phyloP scores from a whole-genome alignment of 2,113 vertebrate species.

The Pseudopipra pipra region DNA sequence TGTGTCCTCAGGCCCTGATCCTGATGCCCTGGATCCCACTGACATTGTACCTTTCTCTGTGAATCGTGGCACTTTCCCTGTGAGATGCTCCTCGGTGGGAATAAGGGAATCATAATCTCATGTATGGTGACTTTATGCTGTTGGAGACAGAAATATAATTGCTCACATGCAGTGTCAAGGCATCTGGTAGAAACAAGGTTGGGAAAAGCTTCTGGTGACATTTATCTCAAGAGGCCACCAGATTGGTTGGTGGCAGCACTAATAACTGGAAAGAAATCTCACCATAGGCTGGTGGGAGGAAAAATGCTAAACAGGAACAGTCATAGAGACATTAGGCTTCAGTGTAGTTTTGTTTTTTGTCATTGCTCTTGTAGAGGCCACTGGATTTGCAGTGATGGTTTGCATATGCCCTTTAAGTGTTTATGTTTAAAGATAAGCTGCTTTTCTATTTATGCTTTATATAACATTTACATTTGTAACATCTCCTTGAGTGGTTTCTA shows the following conservation, averaged over 20 bases:
- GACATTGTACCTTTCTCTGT: background rate
- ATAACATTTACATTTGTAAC: slow-evolving; percentile 4
- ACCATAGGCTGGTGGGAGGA: background rate
- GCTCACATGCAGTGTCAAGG: background rate
- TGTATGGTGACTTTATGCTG: background rate
- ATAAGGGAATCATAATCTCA: background rate
- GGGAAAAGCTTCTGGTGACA: background rate
- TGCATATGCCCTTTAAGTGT: slow-evolving; percentile 38
- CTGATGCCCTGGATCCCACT: background rate
- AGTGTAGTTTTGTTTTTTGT: background rate
- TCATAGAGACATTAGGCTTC: background rate
- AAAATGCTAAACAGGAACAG: background rate
- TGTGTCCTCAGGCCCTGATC: background rate
- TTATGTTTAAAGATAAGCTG: slow-evolving; percentile 49
- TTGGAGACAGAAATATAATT: background rate
- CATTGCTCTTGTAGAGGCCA: background rate
- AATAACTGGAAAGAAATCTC: background rate
- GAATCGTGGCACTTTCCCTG: background rate
- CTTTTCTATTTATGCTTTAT: slow-evolving; percentile 28
- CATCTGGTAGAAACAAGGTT: background rate
- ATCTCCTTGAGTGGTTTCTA: slow-evolving; percentile 35
- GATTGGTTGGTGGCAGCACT: background rate
- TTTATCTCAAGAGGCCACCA: background rate
- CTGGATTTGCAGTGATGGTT: slow-evolving; percentile 41
- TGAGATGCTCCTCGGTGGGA: background rate